These are phyloP conservation scores for Rhopalosiphum maidis DNA, from an alignment of 1,140 invertebrate species.

Conservation along the genomic window DNA sequence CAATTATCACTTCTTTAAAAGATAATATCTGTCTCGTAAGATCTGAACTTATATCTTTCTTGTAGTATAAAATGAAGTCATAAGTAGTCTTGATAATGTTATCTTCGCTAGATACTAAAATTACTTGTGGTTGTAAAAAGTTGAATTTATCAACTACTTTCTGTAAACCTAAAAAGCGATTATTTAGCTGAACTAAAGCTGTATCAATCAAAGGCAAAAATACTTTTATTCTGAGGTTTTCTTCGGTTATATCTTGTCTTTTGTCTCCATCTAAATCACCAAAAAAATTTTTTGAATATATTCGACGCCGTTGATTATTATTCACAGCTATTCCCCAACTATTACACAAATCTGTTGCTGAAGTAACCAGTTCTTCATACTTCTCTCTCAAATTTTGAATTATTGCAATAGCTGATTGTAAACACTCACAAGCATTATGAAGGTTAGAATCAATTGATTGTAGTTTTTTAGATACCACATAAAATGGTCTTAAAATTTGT, in stretches of 20 bases:
- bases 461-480: neutral
- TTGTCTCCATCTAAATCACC: too few species aligned
- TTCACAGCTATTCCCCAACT: neutral
- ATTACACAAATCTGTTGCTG: neutral
- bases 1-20: neutral
- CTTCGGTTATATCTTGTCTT: too few species aligned
- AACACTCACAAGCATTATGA: neutral
- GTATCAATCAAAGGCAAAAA: too few species aligned
- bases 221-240: too few species aligned
- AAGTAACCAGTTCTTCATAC: neutral
- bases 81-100: neutral
- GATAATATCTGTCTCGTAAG: neutral
- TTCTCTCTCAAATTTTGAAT: neutral
- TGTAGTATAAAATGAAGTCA: neutral
- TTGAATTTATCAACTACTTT: slow-evolving; percentile 9
- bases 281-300: too few species aligned
- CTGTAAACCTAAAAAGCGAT: neutral
- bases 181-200: neutral
- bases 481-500: neutral
- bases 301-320: neutral
- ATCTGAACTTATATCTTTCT: neutral
- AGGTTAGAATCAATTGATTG: neutral
- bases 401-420: neutral
- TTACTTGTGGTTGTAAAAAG: neutral
- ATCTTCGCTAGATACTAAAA: neutral